Conservation (phyloP, 2,888 invertebrate species). For the Gortyna flavago region DNA sequence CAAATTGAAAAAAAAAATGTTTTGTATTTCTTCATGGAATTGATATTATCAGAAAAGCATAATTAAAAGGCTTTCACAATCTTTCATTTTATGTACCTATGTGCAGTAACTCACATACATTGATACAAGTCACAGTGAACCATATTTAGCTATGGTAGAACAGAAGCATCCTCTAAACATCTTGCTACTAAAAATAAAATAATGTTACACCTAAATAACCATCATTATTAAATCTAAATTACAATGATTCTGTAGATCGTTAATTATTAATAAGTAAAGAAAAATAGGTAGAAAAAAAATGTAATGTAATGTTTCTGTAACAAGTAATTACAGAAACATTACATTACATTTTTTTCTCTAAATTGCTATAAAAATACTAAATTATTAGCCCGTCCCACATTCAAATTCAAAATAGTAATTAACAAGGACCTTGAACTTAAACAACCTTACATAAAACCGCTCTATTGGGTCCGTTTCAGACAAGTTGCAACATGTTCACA, state of each 20-base stretch:
- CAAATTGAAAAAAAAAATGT: no score
- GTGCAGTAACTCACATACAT: background rate
- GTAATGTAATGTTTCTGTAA: no score
- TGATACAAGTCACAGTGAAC: background rate
- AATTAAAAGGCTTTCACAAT: background rate
- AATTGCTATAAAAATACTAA: no score
- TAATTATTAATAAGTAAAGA: no score
- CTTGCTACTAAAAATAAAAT: background rate
- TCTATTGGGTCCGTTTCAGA: slow-evolving; percentile 3
- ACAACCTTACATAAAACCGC: background rate
- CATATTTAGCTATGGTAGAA: background rate
- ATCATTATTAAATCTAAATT: background rate
- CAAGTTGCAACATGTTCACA: slow-evolving; percentile 60
- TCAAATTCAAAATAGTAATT: background rate
- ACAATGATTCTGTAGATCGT: no score
- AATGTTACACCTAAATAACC: background rate
- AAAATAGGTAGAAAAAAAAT: no score
- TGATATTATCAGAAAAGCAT: background rate
- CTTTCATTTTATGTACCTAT: background rate
- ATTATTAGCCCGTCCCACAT: no score
- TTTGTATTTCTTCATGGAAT: background rate
- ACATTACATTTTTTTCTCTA: no score
- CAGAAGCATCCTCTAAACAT: background rate
- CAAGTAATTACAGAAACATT: no score
- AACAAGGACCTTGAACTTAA: slow-evolving; percentile 36